Evolutionary conservation across 1,140 invertebrate genomes (phyloP).

Genomic region (Halesus radiatus): DNA sequence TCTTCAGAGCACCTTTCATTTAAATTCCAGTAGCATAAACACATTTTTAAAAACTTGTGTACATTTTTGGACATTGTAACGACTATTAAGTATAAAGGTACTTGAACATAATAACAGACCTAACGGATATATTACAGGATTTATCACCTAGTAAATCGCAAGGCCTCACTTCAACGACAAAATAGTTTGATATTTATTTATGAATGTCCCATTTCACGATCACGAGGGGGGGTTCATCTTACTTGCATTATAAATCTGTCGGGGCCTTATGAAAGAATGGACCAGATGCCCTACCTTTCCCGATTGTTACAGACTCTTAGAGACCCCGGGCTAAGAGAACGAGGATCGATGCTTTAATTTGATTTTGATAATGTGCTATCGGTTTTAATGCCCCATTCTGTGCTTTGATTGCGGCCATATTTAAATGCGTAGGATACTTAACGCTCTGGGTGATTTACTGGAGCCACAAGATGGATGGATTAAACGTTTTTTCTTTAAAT

Average conservation of each 20-base stretch:
- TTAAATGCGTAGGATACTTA: constrained; percentile 32
- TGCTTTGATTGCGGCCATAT: constrained; percentile 18
- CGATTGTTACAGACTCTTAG: constrained; percentile 44
- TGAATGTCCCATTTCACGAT: constrained; percentile 21
- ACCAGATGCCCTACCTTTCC: constrained; percentile 4
- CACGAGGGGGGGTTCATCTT: constrained; percentile 7
- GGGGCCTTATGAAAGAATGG: constrained; percentile 11
- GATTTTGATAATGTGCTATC: constrained; percentile 56
- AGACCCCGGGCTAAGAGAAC: constrained; percentile 46
- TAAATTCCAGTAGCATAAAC: too few species aligned
- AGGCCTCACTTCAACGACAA: not conserved
- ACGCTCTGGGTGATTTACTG: constrained; percentile 29
- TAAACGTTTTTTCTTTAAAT: constrained; percentile 7
- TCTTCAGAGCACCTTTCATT: too few species aligned
- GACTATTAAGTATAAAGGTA: too few species aligned
- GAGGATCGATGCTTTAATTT: constrained; percentile 52
- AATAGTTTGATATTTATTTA: constrained; percentile 1
- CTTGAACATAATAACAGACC: too few species aligned
- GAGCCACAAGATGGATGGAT: constrained; percentile 1
- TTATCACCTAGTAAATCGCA: not conserved
- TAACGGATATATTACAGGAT: too few species aligned
- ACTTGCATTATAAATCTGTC: constrained; percentile 28
- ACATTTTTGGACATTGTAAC: too few species aligned
- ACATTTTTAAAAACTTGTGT: too few species aligned
- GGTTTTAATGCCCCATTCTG: constrained; percentile 45